phyloP scores from a whole-genome alignment of 2,797 vertebrate species.

The Myotis myotis region DNA sequence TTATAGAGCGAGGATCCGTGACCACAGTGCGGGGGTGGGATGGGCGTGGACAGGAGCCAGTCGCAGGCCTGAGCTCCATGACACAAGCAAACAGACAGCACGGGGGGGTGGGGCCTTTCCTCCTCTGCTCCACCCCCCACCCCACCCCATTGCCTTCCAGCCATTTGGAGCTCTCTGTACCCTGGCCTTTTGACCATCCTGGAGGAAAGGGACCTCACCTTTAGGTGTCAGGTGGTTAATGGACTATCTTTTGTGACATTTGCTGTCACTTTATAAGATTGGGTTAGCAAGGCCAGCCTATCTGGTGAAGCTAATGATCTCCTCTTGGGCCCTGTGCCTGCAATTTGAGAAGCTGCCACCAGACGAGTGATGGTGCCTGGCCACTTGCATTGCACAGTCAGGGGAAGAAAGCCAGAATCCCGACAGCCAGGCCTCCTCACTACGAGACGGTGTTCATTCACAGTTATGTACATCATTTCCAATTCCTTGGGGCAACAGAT shows the following conservation, averaged over 20 bases:
- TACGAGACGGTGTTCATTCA: background rate
- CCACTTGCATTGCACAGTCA: background rate
- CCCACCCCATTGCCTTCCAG: background rate
- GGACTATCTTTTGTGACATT: background rate
- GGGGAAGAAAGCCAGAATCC: background rate
- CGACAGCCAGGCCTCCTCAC: background rate
- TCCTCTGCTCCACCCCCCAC: background rate
- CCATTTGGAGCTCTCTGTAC: background rate
- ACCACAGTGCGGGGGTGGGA: background rate
- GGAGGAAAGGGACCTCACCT: background rate
- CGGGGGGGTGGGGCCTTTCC: rapidly evolving
- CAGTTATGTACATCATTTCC: background rate
- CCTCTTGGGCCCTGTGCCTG: background rate
- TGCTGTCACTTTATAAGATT: background rate
- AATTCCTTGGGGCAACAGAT: background rate
- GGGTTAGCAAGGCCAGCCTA: background rate
- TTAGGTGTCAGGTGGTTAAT: background rate
- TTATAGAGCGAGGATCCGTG: rapidly evolving
- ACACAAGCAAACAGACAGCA: background rate
- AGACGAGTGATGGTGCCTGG: background rate
- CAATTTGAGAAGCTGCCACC: background rate
- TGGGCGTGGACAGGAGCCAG: background rate
- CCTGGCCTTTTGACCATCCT: background rate
- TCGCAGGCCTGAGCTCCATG: rapidly evolving
- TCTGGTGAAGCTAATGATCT: background rate